phyloP scores from a whole-genome alignment of 2,113 vertebrate genomes.

The Rana temporaria region DNA sequence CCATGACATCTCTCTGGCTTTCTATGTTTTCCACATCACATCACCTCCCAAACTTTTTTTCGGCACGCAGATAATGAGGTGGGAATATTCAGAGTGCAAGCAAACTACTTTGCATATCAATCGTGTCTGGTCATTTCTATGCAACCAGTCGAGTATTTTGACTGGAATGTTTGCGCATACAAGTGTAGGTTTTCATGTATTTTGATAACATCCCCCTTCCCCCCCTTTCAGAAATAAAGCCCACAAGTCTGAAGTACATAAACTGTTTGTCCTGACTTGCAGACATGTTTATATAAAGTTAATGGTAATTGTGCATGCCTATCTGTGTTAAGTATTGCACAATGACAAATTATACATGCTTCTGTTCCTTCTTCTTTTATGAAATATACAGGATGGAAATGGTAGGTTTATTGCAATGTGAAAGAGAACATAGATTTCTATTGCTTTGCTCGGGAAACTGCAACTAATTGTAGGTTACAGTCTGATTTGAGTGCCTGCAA shows the following conservation, averaged over 20 bases:
- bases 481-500: conserved; percentile 6
- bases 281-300: background rate
- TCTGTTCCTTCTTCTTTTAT: background rate
- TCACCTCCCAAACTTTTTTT: too few species aligned
- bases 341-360: background rate
- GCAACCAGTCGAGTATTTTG: background rate
- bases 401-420: conserved; percentile 18
- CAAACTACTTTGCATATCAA: too few species aligned
- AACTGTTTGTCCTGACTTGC: background rate
- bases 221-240: background rate
- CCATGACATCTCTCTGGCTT: too few species aligned
- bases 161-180: background rate
- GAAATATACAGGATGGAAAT: conserved; percentile 6
- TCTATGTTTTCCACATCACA: too few species aligned
- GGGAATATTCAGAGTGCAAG: too few species aligned
- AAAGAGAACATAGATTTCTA: conserved; percentile 42
- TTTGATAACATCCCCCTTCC: background rate
- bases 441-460: conserved; percentile 28
- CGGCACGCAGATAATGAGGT: too few species aligned
- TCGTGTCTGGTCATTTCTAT: too few species aligned
- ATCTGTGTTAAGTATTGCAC: background rate
- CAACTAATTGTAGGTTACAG: conserved; percentile 33
- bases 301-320: background rate
- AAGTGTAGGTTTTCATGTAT: background rate
- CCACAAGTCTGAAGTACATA: background rate